Conservation (phyloP, 2,888 invertebrate species). For the Eudemis profundana region DNA sequence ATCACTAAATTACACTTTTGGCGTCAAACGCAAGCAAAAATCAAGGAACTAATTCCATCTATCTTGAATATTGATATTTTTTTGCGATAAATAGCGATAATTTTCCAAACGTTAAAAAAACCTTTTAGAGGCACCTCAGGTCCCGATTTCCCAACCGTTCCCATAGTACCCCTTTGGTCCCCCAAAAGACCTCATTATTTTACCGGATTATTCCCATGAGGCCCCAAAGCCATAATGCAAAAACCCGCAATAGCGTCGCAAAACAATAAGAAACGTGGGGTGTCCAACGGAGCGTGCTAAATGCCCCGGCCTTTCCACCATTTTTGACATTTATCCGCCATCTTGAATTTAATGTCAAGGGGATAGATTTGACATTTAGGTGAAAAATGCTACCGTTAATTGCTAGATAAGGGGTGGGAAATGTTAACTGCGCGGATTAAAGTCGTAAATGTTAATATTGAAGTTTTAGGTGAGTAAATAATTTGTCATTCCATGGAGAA, state of each 20-base stretch:
- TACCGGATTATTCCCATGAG: slow-evolving; percentile 44
- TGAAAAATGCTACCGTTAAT: slow-evolving; percentile 29
- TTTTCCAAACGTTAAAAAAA: background rate
- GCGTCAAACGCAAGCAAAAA: too few relatives aligned
- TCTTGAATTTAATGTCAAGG: slow-evolving; percentile 33
- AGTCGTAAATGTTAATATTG: slow-evolving; percentile 6
- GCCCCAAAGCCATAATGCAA: slow-evolving; percentile 44
- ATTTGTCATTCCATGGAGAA: too few relatives aligned
- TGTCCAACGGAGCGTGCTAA: slow-evolving; percentile 26
- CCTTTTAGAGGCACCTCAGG: too few relatives aligned
- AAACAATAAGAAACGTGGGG: slow-evolving; percentile 44
- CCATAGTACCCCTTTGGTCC: slow-evolving; percentile 5
- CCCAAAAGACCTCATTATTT: slow-evolving; percentile 27
- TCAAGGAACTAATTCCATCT: too few relatives aligned
- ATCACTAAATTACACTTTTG: too few relatives aligned
- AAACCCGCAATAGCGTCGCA: slow-evolving; percentile 39
- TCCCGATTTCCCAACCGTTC: background rate
- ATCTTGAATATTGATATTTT: too few relatives aligned
- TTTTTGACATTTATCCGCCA: slow-evolving; percentile 41
- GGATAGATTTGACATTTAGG: slow-evolving; percentile 36
- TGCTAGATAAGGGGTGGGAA: slow-evolving; percentile 22
- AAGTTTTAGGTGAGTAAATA: too few relatives aligned
- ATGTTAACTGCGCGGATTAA: slow-evolving; percentile 29
- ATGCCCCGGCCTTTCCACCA: slow-evolving; percentile 31
- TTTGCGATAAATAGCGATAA: background rate